Evolutionary conservation across 1,140 invertebrate genomes (phyloP), one percentile per base, ranked within the genome.

Genomic region (Zaprionus tsacasi): DNA sequence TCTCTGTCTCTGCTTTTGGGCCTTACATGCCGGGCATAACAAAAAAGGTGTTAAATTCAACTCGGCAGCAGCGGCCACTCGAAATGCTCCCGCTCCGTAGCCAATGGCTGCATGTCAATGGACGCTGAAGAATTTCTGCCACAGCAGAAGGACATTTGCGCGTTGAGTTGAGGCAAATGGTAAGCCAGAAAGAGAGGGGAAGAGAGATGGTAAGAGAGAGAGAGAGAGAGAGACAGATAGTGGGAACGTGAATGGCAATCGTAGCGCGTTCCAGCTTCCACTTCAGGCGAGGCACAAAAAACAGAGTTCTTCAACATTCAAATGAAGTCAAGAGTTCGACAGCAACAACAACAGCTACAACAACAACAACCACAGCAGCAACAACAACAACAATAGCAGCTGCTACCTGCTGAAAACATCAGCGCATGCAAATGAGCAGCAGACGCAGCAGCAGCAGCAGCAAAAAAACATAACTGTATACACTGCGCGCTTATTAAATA

Each of bases 11-110:
- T 83, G 80, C 85, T 81, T 89, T 88, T 88, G 85, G 83, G 77
- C 75, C 89, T 83, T 87, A 83, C 80, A 87, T 87, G 83, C 81
- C 73, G 74, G 75, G 76, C 76, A 82, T 88, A 82, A 88, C 83
- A 87, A 88, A 88, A 85, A 90, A 88, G 85, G 85, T 88, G 85
- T 88, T 88, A 88, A 88, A 85, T 88, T 89, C 81, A 89, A 88
- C 85, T 88, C 83, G 21, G 56, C 66, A 63, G 38, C 21, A 63
- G 38, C 21, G 45, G 55, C 27, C 72, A 67, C 65, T 75, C 81
- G 60, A 78, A 85, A 81, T 72, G 76, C 66, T 54, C 45, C 72
- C 61, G 27, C 63, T 38, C n/a, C 27, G 12, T 4, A 25, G 45
- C 25, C 72, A 21, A 21, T 21, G 21, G 21, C 21, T 21, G 64